phyloP scores from a whole-genome alignment of 2,888 invertebrate species.

The Pogonocherus hispidulus region DNA sequence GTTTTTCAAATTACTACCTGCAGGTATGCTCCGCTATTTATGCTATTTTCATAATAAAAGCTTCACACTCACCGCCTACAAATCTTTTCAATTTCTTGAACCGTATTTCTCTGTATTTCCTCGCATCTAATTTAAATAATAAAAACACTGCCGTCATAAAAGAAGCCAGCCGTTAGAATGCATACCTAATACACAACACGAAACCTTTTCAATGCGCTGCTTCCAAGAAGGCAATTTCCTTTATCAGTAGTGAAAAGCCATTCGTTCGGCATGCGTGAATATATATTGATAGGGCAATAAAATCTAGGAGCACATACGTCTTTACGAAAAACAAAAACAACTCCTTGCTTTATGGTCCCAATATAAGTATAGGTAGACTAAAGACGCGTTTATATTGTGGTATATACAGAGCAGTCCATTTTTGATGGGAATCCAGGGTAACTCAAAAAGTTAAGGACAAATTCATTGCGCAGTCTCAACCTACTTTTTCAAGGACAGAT shows the following conservation, averaged over 20 bases:
- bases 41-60: no score
- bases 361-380: no score
- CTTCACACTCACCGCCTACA: no score
- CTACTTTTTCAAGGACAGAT: no score
- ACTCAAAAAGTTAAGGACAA: no score
- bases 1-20: no score
- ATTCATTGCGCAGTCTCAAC: no score
- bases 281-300: conserved; percentile 43
- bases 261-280: conserved; percentile 40
- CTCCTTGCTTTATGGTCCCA: conserved; percentile 30
- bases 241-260: conserved; percentile 42
- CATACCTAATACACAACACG: conserved; percentile 30
- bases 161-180: conserved; percentile 25
- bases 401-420: no score
- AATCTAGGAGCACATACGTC: conserved; percentile 39
- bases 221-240: conserved; percentile 42
- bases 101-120: not conserved
- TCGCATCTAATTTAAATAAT: conserved; percentile 26
- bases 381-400: no score
- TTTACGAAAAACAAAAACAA: conserved; percentile 45
- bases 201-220: conserved; percentile 37
- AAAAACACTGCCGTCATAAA: conserved; percentile 19
- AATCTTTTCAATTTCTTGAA: not conserved
- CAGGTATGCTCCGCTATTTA: no score
- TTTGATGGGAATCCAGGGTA: no score